A percentile compares a stretch with the other conserved stretches of the same genome.
phyloP scores from a whole-genome alignment of 1,140 invertebrate species.

The Apis mellifera region DNA sequence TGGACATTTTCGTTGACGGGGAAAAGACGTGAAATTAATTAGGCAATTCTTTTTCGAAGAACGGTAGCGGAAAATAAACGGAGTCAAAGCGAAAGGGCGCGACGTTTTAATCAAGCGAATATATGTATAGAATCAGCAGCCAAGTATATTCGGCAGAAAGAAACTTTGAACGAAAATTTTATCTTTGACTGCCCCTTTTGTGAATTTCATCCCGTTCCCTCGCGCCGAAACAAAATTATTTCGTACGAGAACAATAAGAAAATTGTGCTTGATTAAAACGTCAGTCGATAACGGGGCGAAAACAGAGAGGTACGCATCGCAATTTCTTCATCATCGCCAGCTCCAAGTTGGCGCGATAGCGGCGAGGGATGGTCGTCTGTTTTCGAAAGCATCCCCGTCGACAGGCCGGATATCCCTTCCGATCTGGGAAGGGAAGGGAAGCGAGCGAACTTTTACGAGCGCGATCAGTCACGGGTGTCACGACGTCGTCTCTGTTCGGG shows the following conservation, averaged over 20 bases:
- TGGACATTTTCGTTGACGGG: conserved; percentile 12
- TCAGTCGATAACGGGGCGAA: no score
- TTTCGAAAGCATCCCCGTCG: conserved; percentile 18
- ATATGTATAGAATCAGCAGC: background rate
- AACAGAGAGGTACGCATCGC: background rate
- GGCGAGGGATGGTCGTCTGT: background rate
- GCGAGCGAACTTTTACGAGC: conserved; percentile 54
- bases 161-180: no score
- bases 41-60: background rate
- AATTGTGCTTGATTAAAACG: no score
- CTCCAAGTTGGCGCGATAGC: background rate
- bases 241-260: no score
- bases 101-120: background rate
- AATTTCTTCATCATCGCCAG: background rate
- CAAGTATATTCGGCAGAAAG: background rate
- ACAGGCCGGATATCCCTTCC: conserved; percentile 53
- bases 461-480: conserved; percentile 59
- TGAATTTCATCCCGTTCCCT: no score
- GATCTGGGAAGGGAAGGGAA: conserved; percentile 11
- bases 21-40: conserved; percentile 38
- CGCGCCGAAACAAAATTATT: no score
- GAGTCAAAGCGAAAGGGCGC: background rate
- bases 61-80: background rate
- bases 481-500: conserved; percentile 28
- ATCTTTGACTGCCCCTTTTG: no score